Conservation (phyloP, 1,140 invertebrate species). For the Drosophila jambulina region DNA sequence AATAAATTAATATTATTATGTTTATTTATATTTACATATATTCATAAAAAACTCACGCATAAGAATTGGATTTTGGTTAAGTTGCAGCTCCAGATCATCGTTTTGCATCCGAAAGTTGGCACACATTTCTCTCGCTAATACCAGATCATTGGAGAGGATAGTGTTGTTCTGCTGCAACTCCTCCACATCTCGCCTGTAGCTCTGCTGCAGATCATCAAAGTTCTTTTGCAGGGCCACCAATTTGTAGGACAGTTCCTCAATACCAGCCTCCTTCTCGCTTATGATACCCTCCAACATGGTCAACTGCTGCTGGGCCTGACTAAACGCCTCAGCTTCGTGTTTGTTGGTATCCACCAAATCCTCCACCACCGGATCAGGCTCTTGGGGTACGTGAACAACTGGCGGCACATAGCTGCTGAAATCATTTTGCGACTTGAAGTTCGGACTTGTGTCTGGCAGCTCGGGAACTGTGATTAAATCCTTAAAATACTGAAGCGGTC, state of each 20-base stretch:
- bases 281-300: conserved; percentile 84
- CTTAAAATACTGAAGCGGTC: conserved; percentile 98
- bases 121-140: conserved; percentile 60
- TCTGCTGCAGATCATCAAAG: conserved; percentile 53
- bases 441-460: conserved; percentile 97
- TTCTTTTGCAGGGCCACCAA: conserved; percentile 86
- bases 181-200: conserved; percentile 55
- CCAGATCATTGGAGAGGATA: conserved; percentile 58
- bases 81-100: conserved; percentile 71
- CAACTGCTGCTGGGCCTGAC: conserved; percentile 54
- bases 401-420: conserved; percentile 97
- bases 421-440: conserved; percentile 97
- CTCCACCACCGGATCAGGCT: conserved; percentile 87
- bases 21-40: no score
- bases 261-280: conserved; percentile 91
- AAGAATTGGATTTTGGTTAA: conserved; percentile 85
- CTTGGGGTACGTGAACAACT: conserved; percentile 93
- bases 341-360: conserved; percentile 87
- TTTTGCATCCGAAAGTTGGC: conserved; percentile 68
- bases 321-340: conserved; percentile 37
- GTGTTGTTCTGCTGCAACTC: conserved; percentile 67
- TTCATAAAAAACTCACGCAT: conserved; percentile 84
- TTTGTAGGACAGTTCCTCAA: conserved; percentile 92
- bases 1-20: conserved; percentile 51
- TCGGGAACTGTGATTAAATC: conserved; percentile 97